Percentiles rank a stretch among this genome's conserved stretches.
Evolutionary conservation across 2,888 invertebrate genomes (phyloP).

Genomic region (Plemyria rubiginata): DNA sequence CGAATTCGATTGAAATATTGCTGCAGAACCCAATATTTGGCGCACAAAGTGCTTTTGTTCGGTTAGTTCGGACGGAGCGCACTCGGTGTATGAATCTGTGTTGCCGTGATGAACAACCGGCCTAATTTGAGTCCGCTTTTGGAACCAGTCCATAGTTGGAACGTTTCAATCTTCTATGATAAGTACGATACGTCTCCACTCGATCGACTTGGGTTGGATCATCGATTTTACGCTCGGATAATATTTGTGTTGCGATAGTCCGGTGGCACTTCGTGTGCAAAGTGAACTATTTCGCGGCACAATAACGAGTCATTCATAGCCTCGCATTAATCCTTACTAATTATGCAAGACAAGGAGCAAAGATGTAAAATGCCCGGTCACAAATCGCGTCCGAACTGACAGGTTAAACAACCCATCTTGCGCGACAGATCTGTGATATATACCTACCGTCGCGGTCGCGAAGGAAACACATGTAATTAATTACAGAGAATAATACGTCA

Average conservation of each 20-base stretch:
- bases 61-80: conserved; percentile 32
- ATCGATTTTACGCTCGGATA: conserved; percentile 3
- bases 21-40: conserved; percentile 33
- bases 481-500: conserved; percentile 79
- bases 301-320: conserved; percentile 77
- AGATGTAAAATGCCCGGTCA: conserved; percentile 80
- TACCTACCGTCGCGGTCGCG: conserved; percentile 65
- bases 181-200: conserved; percentile 15
- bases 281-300: conserved; percentile 63
- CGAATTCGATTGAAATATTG: conserved; percentile 48
- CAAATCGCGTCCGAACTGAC: conserved; percentile 81
- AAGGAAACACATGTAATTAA: conserved; percentile 79
- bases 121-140: conserved; percentile 39
- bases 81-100: conserved; percentile 42
- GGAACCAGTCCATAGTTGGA: conserved; percentile 40
- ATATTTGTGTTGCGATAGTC: conserved; percentile 21
- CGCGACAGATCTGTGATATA: conserved; percentile 81
- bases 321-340: conserved; percentile 81
- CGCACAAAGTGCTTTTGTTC: conserved; percentile 39
- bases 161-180: conserved; percentile 35
- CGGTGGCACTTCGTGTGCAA: conserved; percentile 49
- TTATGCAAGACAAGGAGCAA: conserved; percentile 80
- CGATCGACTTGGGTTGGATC: conserved; percentile 22
- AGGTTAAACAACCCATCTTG: conserved; percentile 80
- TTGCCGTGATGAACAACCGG: conserved; percentile 35